Conservation (phyloP, 2,797 vertebrate species). For the Myoxocephalus aenaeus region DNA sequence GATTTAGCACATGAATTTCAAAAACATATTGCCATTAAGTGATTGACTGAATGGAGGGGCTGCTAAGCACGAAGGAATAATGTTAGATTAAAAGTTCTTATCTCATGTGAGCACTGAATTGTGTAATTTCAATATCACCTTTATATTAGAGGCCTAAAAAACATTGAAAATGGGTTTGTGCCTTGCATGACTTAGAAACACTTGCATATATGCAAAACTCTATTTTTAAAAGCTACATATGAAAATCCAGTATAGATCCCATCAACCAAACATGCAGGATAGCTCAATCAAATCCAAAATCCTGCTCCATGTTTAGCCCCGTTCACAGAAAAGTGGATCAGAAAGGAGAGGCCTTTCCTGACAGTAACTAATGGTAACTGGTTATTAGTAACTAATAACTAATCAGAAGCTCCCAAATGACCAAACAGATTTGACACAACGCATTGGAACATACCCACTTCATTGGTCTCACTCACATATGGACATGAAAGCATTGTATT, state of each 20-base stretch:
- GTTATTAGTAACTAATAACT: neutral
- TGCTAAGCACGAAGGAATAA: slow-evolving; percentile 43
- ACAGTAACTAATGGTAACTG: neutral
- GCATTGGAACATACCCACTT: neutral
- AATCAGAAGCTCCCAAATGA: slow-evolving; percentile 1
- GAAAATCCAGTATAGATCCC: neutral
- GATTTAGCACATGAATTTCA: slow-evolving; percentile 52
- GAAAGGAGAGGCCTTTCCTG: slow-evolving; percentile 8
- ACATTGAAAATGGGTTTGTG: neutral
- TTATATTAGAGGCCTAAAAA: slow-evolving; percentile 24
- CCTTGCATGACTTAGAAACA: neutral
- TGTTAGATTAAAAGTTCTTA: slow-evolving; percentile 59
- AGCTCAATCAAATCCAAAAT: slow-evolving; percentile 4
- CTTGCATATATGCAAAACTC: neutral
- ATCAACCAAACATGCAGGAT: neutral
- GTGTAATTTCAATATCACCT: slow-evolving; percentile 31
- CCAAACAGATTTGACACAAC: neutral
- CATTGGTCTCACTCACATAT: neutral
- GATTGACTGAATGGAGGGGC: slow-evolving; percentile 63
- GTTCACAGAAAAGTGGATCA: neutral
- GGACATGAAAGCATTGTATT: neutral
- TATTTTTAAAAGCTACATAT: neutral
- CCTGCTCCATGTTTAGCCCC: neutral
- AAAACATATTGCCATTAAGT: slow-evolving; percentile 72
- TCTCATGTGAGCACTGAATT: slow-evolving; percentile 40